These are phyloP conservation scores for Watsonalla cultraria DNA, from an alignment of 2,888 invertebrate genomes.

Conservation along the genomic window DNA sequence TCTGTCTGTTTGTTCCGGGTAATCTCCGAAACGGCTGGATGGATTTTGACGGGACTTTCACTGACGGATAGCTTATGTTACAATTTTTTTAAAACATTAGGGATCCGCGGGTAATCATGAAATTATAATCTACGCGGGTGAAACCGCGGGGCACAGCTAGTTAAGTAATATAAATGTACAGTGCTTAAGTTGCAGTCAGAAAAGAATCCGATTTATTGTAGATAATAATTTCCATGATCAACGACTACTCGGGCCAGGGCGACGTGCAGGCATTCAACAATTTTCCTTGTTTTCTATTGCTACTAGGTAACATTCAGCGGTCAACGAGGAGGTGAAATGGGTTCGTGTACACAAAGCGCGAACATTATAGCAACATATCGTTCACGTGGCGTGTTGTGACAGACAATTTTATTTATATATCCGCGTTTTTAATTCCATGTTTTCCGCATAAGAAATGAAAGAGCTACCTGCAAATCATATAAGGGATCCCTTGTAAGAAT, in stretches of 20 bases:
- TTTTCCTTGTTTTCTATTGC: conserved; percentile 22
- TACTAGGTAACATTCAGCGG: conserved; percentile 24
- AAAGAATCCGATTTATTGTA: conserved; percentile 29
- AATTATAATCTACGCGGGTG: neutral
- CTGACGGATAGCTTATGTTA: too few species aligned
- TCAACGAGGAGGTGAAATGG: conserved; percentile 24
- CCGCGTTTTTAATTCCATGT: conserved; percentile 5
- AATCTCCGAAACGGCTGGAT: too few species aligned
- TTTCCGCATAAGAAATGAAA: conserved; percentile 2
- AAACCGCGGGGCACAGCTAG: neutral
- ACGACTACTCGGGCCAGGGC: conserved; percentile 22
- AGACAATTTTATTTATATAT: neutral
- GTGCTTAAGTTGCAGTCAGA: conserved; percentile 19
- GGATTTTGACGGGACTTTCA: too few species aligned
- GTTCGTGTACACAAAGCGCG: conserved; percentile 16
- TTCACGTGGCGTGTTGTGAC: conserved; percentile 4
- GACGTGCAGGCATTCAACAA: conserved; percentile 29
- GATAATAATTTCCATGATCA: conserved; percentile 30
- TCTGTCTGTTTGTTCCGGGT: too few species aligned
- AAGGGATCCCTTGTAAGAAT: neutral
- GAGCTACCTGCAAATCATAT: too few species aligned
- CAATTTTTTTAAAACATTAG: too few species aligned
- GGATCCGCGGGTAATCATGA: too few species aligned
- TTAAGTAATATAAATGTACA: conserved; percentile 18
- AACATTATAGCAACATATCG: conserved; percentile 26